A percentile compares a stretch with the other conserved stretches of the same genome.
These are phyloP conservation scores for Drosophila ercepeae DNA, from an alignment of 1,140 invertebrate genomes.

Conservation along the genomic window DNA sequence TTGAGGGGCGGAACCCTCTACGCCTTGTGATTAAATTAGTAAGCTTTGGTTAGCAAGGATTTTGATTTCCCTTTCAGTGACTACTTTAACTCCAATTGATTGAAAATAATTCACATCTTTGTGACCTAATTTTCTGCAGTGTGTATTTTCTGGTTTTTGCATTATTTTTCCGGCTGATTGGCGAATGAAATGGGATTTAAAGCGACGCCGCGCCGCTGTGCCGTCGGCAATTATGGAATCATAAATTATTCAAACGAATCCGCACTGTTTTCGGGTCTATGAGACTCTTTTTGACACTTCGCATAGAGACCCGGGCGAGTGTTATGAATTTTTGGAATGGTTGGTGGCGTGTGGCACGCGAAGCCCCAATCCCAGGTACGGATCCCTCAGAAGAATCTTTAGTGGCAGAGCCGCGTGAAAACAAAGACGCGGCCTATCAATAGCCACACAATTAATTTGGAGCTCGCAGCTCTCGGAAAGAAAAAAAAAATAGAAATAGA, in stretches of 20 bases:
- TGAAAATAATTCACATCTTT: slow-evolving; percentile 10
- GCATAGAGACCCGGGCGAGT: background rate
- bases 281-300: slow-evolving; percentile 71
- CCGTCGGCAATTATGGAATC: slow-evolving; percentile 44
- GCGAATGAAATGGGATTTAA: slow-evolving; percentile 32
- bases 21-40: slow-evolving; percentile 3
- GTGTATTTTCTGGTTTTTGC: slow-evolving; percentile 36
- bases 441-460: slow-evolving; percentile 69
- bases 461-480: background rate
- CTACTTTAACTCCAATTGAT: too few relatives aligned
- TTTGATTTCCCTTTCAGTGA: background rate
- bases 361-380: slow-evolving; percentile 63
- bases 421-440: slow-evolving; percentile 65
- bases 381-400: slow-evolving; percentile 8
- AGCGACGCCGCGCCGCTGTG: slow-evolving; percentile 19
- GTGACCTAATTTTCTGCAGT: slow-evolving; percentile 16
- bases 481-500: slow-evolving; percentile 30
- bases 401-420: slow-evolving; percentile 27
- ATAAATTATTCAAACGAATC: slow-evolving; percentile 65
- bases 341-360: slow-evolving; percentile 65
- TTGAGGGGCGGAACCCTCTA: slow-evolving; percentile 2
- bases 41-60: background rate
- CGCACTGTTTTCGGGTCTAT: slow-evolving; percentile 31
- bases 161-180: slow-evolving; percentile 75
- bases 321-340: slow-evolving; percentile 47